Evolutionary conservation across 2,797 vertebrate genomes (phyloP), one percentile per base, ranked within the genome.

Genomic region (Danio albolineatus): DNA sequence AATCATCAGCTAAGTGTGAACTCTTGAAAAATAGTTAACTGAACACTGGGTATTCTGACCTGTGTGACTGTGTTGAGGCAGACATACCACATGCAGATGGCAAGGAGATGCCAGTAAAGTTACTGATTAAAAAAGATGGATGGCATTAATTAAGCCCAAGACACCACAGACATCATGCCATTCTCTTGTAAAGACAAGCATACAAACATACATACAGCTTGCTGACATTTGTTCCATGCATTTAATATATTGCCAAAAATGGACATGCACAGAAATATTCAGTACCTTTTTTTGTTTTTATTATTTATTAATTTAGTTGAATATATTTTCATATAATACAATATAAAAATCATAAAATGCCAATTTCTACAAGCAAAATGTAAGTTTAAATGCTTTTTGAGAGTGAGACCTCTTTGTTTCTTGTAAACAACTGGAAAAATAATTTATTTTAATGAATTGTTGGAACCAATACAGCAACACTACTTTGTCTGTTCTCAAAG

Each of bases 11-110:
- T n/a, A n/a, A n/a, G n/a, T n/a, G n/a, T n/a, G n/a, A n/a, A n/a
- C n/a, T n/a, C n/a, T n/a, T n/a, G n/a, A n/a, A n/a, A n/a, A n/a
- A n/a, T n/a, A 64, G 9, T 44, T 12, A 49, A 6, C 44, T 49
- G 8, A 28, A 6, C 21, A 7, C n/a, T 14, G 9, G 4, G n/a
- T 51, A 69, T 51, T 28, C 9, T 69, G 46, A 67, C 12, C 46
- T 38, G 21, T 46, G 21, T 49, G 65, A 7, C 21, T 38, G 21
- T 46, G 21, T 49, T 65, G 46, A 28, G 21, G 21, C 28, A 66
- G 64, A 49, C 21, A 16, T n/a, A 44, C 46, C 46, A 51, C 65
- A 49, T 36, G 14, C 46, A 49, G 44, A 67, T 67, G 44, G 44
- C 6, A 2, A 38, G 49, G 14, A 69, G 21, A 49, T 51, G 44